Base-by-base conservation (phyloP, 2,113 vertebrate species). In the Callopanchax toddi region DNA sequence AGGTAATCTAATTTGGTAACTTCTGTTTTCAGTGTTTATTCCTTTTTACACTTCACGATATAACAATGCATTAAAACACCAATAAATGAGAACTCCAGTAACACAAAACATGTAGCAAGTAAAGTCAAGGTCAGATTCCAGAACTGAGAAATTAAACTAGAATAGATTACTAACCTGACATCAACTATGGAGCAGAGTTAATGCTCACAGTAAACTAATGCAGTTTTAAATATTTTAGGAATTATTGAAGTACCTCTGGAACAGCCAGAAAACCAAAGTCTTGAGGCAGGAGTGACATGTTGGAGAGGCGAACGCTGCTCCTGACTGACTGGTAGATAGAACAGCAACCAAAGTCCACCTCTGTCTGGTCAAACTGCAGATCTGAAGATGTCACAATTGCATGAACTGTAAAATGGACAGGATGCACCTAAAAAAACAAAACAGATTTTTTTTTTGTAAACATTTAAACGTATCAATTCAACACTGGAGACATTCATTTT, bases 361-460 rank as follows among this genome's bases (percentile, higher is more conserved):
- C 78, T 0, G 74, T 36, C 22, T 76, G 92, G 51, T 82, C 91
- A 59, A 99, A 92, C 74, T 92, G 91, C 71, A 98, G 71, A 78
- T 98, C 95, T 0, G 96, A 94, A 17, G 91, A 88, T 1, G 94
- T 97, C 63, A 99, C 85, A 0, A 97, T 59, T 0, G 97, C 96
- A 0, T 95, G 94, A 53, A 98, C 88, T 0, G 84, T 95, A 73
- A 95, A 92, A 29, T 37, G 49, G 36, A 94, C 78, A 0, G 91
- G 92, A 60, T 71, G 93, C 57, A 84, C 89, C 97, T 98, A 71
- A 21, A 78, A 22, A 49, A 81, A 60, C 26, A 61, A 21, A 1
- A 16, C 23, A 29, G 5, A 0, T 3, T n/a, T 49, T 5, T 43
- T 23, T 25, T 36, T 51, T 3, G 10, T 42, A 11, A 21, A 42